Conservation (phyloP, 2,113 vertebrate genomes). For the Uria lomvia region DNA sequence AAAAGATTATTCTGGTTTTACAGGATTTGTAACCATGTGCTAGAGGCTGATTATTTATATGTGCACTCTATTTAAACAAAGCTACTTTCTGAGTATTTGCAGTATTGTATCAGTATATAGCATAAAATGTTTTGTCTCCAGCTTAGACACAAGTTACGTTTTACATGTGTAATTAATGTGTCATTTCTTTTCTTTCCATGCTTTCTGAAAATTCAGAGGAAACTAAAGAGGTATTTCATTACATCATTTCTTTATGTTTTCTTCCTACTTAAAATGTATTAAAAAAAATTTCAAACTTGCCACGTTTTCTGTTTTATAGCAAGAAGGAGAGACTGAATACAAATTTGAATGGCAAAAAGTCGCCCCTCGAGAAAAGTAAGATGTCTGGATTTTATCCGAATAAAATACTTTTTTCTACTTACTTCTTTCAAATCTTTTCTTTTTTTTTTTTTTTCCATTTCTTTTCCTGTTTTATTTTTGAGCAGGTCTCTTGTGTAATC, state of each 20-base stretch:
- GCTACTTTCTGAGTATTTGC: background rate
- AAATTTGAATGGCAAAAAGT: conserved; percentile 99
- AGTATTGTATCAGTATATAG: background rate
- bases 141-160: background rate
- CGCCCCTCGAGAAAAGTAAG: conserved; percentile 96
- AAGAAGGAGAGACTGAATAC: conserved; percentile 93
- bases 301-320: conserved; percentile 54
- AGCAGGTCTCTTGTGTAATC: background rate
- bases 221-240: conserved; percentile 87
- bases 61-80: background rate
- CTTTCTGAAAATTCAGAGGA: conserved; percentile 75
- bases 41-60: background rate
- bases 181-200: background rate
- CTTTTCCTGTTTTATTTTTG: background rate
- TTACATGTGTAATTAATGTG: background rate
- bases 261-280: background rate
- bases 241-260: conserved; percentile 4
- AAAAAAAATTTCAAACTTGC: background rate
- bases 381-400: background rate
- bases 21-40: background rate
- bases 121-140: background rate
- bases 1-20: background rate
- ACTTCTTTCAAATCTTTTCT: background rate
- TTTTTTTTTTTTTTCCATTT: background rate
- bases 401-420: background rate